These are phyloP conservation scores for Sylvietta virens DNA, from an alignment of 2,113 vertebrate species.

Conservation along the genomic window DNA sequence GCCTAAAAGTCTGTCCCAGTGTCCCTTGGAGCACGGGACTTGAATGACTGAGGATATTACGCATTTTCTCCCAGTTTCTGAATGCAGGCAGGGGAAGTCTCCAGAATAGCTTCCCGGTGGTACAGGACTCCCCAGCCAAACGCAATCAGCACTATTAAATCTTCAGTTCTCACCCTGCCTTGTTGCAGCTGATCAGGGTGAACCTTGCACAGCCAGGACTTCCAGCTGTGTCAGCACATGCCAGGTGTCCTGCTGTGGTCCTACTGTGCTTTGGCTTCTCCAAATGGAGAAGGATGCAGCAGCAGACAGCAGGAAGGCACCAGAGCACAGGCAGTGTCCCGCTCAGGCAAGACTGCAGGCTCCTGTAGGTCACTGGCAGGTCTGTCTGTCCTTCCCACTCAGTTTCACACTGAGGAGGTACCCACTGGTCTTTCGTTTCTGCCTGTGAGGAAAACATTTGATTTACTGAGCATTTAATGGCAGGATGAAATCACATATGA, in stretches of 20 bases:
- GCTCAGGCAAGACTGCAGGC: neutral
- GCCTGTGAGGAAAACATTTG: neutral
- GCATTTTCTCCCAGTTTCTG: neutral
- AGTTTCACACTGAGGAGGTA: neutral
- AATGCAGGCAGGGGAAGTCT: neutral
- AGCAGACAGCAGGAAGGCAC: neutral
- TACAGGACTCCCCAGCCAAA: neutral
- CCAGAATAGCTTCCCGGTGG: neutral
- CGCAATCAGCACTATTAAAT: neutral
- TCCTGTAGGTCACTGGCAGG: neutral
- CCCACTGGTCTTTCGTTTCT: neutral
- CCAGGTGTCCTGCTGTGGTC: neutral
- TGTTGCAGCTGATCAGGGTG: neutral
- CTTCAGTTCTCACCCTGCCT: neutral
- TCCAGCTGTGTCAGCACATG: neutral
- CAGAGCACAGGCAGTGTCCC: neutral
- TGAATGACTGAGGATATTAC: accelerated
- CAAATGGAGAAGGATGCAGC: neutral
- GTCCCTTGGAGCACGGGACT: neutral
- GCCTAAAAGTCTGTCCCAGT: neutral
- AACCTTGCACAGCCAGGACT: neutral
- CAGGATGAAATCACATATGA: neutral
- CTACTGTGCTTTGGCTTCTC: neutral
- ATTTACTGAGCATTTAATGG: neutral
- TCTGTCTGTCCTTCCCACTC: neutral